Percentiles rank a stretch among this genome's conserved stretches.
Conservation (phyloP, 30 jellyfish, hydroid and myxozoan species). For the Rhopilema esculentum region DNA sequence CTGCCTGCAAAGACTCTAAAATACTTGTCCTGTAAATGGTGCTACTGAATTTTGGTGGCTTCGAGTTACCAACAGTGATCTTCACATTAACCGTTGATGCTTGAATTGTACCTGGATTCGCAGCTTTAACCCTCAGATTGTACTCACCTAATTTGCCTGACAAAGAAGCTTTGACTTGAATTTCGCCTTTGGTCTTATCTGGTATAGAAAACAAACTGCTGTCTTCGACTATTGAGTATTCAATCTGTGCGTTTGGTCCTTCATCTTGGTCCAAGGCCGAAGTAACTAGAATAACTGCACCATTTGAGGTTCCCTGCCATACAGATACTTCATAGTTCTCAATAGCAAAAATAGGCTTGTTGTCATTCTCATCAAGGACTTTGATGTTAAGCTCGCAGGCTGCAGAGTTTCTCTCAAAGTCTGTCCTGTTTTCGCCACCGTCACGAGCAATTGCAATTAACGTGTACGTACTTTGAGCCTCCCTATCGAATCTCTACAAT, state of each 20-base stretch:
- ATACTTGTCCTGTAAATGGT: slow-evolving; percentile 50
- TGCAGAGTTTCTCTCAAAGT: slow-evolving; percentile 95
- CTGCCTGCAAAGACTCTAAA: slow-evolving; percentile 76
- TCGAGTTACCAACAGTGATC: slow-evolving; percentile 61
- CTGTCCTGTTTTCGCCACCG: slow-evolving; percentile 94
- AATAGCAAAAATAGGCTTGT: slow-evolving; percentile 88
- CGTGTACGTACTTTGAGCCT: slow-evolving; percentile 68
- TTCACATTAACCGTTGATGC: slow-evolving; percentile 71
- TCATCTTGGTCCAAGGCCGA: slow-evolving; percentile 93
- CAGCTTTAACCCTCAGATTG: slow-evolving; percentile 83
- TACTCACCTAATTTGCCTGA: slow-evolving; percentile 41
- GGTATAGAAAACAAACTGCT: slow-evolving; percentile 60
- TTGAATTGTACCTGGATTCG: slow-evolving; percentile 68
- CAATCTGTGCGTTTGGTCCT: slow-evolving; percentile 82
- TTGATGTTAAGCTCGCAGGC: slow-evolving; percentile 92
- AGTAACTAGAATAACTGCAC: slow-evolving; percentile 81
- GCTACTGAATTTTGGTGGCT: slow-evolving; percentile 87
- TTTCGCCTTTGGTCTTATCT: slow-evolving; percentile 76
- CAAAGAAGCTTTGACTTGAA: slow-evolving; percentile 71
- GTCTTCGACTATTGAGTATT: slow-evolving; percentile 68
- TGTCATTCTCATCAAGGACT: slow-evolving; percentile 86
- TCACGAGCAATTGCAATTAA: slow-evolving; percentile 93
- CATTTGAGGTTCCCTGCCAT: slow-evolving; percentile 70
- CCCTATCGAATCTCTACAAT: slow-evolving; percentile 84
- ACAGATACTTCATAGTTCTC: slow-evolving; percentile 85